Evolutionary conservation across 2,888 invertebrate species (phyloP), one percentile per base, ranked within the genome.

Genomic region (Caenorhabditis japonica): DNA sequence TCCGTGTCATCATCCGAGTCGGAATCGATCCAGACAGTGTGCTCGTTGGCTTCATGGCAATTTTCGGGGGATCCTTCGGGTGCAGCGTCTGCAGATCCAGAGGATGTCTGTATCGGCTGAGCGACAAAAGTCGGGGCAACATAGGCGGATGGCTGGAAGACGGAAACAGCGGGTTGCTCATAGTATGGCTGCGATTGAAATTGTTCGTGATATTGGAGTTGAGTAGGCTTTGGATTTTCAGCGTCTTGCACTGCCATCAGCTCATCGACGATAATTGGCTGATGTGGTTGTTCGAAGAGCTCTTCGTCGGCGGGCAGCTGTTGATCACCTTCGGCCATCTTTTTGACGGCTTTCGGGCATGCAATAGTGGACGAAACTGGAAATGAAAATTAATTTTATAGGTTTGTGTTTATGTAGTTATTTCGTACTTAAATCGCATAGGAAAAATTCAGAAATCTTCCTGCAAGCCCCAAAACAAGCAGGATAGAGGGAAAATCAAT

Each of bases 311-410:
- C 33, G 10, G 66, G 58, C 13, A 64, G 55, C 36, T 25, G 1
- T 3, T 66, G 49, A 8, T 51, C 56, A 33, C 43, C 58, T 33
- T 68, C 66, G 7, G 51, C 66, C 66, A 68, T 68, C 17, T 39
- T 66, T 38, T 23, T 13, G 27, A 53, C 46, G 43, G 33, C 21
- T 36, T 15, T 17, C 34, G 43, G 41, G 23, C 64, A 66, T 66
- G 56, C 56, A 66, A 66, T 56, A 49, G 27, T 36, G 12, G 30
- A 49, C 30, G 12, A 46, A 49, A n/a, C 64, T 56, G 55, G 4
- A 66, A 56, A 53, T 12, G 38, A 23, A n/a, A 19, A 15, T 25
- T 10, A 39, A 30, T 46, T 3, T 3, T 13, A 27, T 4, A 46
- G 27, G 15, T 10, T 39, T 39, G 7, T 3, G 39, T 8, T 15